These are phyloP conservation scores for Capitulum mitella DNA, from an alignment of 2,888 invertebrate genomes.

Conservation along the genomic window DNA sequence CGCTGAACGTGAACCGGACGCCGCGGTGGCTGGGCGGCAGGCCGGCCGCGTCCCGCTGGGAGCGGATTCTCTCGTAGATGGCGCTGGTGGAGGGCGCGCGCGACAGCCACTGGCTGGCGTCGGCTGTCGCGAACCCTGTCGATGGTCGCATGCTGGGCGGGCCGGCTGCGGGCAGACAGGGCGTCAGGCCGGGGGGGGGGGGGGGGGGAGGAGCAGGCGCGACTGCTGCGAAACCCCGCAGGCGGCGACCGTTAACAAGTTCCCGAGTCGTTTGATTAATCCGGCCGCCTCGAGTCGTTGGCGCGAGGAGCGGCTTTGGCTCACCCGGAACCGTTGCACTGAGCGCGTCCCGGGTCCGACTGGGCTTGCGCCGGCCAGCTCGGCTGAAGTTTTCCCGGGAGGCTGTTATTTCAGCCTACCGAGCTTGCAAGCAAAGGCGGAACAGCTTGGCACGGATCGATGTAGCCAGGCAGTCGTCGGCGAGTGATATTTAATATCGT, in stretches of 20 bases:
- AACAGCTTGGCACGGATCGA: too few species aligned
- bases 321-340: too few species aligned
- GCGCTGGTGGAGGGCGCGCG: slow-evolving; percentile 68
- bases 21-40: slow-evolving; percentile 56
- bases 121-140: slow-evolving; percentile 34
- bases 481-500: too few species aligned
- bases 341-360: too few species aligned
- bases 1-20: slow-evolving; percentile 76
- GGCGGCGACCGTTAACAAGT: background rate
- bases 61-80: slow-evolving; percentile 78
- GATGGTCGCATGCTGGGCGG: slow-evolving; percentile 30
- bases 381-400: too few species aligned
- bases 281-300: background rate
- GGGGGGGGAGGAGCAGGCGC: too few species aligned
- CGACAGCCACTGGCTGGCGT: slow-evolving; percentile 50
- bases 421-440: too few species aligned
- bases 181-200: background rate
- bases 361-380: too few species aligned
- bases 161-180: slow-evolving; percentile 26
- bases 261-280: background rate
- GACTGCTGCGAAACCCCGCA: background rate
- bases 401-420: too few species aligned
- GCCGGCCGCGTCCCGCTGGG: slow-evolving; percentile 59
- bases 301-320: too few species aligned
- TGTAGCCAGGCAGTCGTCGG: too few species aligned